Conservation (phyloP, 2,888 invertebrate genomes). For the Ormyrus thymus region DNA sequence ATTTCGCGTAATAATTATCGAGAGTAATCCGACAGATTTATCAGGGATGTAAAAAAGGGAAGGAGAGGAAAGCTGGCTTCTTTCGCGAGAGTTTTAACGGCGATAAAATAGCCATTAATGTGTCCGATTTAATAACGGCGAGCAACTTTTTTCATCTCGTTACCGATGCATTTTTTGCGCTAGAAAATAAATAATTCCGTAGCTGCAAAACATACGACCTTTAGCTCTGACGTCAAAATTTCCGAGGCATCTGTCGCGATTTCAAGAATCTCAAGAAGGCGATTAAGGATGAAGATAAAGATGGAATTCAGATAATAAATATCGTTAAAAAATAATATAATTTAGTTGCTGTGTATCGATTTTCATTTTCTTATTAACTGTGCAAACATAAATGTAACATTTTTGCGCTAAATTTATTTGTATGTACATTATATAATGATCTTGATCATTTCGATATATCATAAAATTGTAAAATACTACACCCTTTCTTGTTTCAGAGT, state of each 20-base stretch:
- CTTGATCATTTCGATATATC: too few relatives aligned
- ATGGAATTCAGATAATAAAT: constrained; percentile 41
- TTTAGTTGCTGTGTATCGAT: not conserved
- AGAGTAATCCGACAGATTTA: too few relatives aligned
- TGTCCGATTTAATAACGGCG: constrained; percentile 32
- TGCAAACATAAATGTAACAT: too few relatives aligned
- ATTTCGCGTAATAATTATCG: not conserved
- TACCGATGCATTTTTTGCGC: not conserved
- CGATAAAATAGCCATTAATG: constrained; percentile 35
- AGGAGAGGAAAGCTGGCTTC: not conserved
- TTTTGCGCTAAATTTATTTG: too few relatives aligned
- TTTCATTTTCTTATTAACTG: too few relatives aligned
- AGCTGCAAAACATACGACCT: constrained; percentile 8
- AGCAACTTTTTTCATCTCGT: not conserved
- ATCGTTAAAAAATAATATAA: constrained; percentile 33
- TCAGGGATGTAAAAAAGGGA: not conserved
- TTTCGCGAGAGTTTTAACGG: constrained; percentile 37
- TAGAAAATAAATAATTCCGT: constrained; percentile 29
- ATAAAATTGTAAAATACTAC: too few relatives aligned
- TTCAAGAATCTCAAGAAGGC: constrained; percentile 43
- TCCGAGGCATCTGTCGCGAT: constrained; percentile 17
- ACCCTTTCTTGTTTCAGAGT: too few relatives aligned
- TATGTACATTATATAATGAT: too few relatives aligned
- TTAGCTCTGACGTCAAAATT: constrained; percentile 30
- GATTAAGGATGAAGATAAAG: constrained; percentile 39